Conservation (phyloP, 2,888 invertebrate species). For the Agriopis leucophaearia region DNA sequence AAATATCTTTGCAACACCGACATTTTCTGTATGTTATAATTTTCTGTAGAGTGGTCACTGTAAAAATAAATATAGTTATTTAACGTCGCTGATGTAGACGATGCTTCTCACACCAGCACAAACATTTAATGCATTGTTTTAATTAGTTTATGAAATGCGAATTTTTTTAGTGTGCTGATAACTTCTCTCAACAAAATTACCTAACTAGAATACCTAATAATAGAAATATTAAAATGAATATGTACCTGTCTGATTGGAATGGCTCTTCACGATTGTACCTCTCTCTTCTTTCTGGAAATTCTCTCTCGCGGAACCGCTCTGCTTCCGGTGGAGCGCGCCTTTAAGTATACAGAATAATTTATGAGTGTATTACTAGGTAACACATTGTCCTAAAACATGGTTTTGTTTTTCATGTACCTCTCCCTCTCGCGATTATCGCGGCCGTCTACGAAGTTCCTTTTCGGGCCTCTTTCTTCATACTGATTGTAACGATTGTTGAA, state of each 20-base stretch:
- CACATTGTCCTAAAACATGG: background rate
- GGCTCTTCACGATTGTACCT: constrained; percentile 70
- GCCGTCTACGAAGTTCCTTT: constrained; percentile 66
- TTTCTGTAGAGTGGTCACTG: constrained; percentile 84
- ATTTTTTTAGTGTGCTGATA: constrained; percentile 27
- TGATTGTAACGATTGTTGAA: constrained; percentile 72
- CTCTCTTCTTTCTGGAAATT: constrained; percentile 73
- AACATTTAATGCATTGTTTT: constrained; percentile 57
- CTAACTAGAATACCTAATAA: constrained; percentile 3
- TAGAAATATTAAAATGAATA: constrained; percentile 23
- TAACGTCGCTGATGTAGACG: constrained; percentile 67
- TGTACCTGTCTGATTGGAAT: constrained; percentile 71
- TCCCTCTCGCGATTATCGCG: constrained; percentile 70
- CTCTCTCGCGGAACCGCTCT: constrained; percentile 65
- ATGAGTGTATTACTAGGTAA: background rate
- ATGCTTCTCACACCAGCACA: constrained; percentile 53
- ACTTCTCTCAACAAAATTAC: constrained; percentile 19
- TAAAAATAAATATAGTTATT: constrained; percentile 85
- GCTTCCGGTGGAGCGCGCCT: constrained; percentile 71
- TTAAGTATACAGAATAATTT: background rate
- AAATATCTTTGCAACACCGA: constrained; percentile 83
- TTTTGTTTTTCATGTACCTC: constrained; percentile 16
- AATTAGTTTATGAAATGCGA: constrained; percentile 7
- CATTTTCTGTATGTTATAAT: constrained; percentile 80
- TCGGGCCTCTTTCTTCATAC: constrained; percentile 70